Conservation (phyloP, 2,888 invertebrate species). For the Athrips mouffetella region DNA sequence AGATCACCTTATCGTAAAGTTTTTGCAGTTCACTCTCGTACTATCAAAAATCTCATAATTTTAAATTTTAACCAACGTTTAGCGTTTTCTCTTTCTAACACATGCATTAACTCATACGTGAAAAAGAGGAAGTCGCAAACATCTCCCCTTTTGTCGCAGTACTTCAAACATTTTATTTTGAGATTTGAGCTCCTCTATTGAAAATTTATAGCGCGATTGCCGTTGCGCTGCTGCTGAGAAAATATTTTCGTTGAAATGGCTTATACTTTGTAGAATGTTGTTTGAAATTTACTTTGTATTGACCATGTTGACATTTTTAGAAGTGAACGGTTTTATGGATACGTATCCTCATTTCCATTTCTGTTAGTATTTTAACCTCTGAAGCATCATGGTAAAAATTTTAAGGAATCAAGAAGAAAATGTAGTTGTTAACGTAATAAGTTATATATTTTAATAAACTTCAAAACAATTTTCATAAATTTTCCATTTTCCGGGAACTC, state of each 20-base stretch:
- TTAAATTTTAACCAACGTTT: no score
- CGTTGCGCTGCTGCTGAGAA: not conserved
- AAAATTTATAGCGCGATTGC: conserved; percentile 11
- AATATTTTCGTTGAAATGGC: not conserved
- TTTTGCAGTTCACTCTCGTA: no score
- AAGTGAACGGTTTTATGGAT: not conserved
- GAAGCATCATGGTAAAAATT: no score
- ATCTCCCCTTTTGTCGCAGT: conserved; percentile 10
- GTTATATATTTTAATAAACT: no score
- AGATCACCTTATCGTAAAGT: no score
- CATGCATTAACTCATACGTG: not conserved
- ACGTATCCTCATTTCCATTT: no score
- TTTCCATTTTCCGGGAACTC: no score
- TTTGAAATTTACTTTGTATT: not conserved
- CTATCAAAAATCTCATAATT: no score
- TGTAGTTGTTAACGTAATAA: no score
- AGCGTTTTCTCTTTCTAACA: not conserved
- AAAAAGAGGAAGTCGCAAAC: not conserved
- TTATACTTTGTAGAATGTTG: not conserved
- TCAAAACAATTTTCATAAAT: no score
- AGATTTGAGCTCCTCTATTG: conserved; percentile 8
- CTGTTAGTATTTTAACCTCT: no score
- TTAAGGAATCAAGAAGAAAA: no score
- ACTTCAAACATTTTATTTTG: conserved; percentile 12
- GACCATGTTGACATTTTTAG: not conserved